A percentile compares a stretch with the other conserved stretches of the same genome.
Evolutionary conservation across 1,140 invertebrate species (phyloP).

Genomic region (Sycobia sp.): DNA sequence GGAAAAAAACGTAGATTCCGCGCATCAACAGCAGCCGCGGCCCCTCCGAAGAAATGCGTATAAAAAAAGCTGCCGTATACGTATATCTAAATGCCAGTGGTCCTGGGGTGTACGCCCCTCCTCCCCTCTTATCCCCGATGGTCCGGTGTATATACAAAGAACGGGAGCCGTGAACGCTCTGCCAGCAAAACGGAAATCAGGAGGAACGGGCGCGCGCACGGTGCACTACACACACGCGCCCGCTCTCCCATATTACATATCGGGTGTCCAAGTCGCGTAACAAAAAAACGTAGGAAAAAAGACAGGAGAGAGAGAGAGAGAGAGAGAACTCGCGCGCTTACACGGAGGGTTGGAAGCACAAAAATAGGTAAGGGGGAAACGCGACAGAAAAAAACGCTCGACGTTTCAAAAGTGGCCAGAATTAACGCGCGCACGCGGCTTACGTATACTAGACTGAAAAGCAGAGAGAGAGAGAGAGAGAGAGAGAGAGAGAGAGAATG

Average conservation of each 20-base stretch:
- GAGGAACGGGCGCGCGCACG: constrained; percentile 40
- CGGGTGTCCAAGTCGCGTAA: constrained; percentile 39
- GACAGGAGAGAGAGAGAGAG: neutral
- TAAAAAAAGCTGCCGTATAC: neutral
- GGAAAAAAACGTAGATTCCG: neutral
- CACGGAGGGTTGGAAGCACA: constrained; percentile 24
- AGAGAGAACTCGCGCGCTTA: constrained; percentile 1
- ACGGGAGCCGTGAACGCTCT: too few species aligned
- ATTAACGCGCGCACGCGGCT: constrained; percentile 54
- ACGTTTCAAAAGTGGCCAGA: constrained; percentile 56
- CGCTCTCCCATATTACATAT: too few species aligned
- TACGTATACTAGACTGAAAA: too few species aligned
- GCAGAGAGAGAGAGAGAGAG: too few species aligned
- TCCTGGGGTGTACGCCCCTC: too few species aligned
- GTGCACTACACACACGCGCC: constrained; percentile 32
- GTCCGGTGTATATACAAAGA: too few species aligned
- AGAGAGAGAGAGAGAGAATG: neutral
- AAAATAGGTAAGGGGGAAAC: constrained; percentile 36
- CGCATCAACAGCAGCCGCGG: neutral
- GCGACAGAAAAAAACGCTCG: constrained; percentile 32
- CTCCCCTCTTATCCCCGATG: too few species aligned
- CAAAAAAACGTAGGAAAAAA: constrained; percentile 33
- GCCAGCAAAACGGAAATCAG: constrained; percentile 53
- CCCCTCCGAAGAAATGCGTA: neutral
- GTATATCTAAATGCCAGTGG: neutral